phyloP scores from a whole-genome alignment of 2,113 vertebrate genomes.

The Caretta caretta region DNA sequence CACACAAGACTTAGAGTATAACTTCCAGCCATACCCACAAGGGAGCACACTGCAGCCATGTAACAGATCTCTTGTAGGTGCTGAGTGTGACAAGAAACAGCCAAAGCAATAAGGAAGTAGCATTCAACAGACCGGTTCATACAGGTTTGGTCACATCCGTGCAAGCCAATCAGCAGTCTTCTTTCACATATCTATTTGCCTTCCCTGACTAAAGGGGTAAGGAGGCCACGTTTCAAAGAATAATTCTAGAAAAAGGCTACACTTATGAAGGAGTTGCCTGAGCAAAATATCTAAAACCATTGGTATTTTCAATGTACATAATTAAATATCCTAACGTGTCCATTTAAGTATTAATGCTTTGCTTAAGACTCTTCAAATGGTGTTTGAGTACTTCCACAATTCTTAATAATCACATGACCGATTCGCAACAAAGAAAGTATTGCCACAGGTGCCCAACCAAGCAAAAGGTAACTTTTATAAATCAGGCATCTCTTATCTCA shows the following conservation, averaged over 20 bases:
- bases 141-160: constrained; percentile 39
- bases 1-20: constrained; percentile 28
- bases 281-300: neutral
- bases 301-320: neutral
- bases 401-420: neutral
- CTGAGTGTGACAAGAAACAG: constrained; percentile 41
- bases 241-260: neutral
- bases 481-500: neutral
- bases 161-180: constrained; percentile 66
- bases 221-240: neutral
- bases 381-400: neutral
- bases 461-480: accelerated
- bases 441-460: neutral
- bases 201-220: constrained; percentile 13
- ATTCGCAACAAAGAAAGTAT: neutral
- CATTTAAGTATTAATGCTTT: neutral
- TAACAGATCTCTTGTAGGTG: constrained; percentile 48
- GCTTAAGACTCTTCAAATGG: neutral
- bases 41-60: constrained; percentile 75
- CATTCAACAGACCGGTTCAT: constrained; percentile 53
- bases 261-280: neutral
- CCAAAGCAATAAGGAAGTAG: constrained; percentile 50
- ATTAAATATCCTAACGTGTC: no score
- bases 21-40: constrained; percentile 78
- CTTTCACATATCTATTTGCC: constrained; percentile 52